Evolutionary conservation across 2,113 vertebrate genomes (phyloP), one percentile per base, ranked within the genome.

Genomic region (Nipponia nippon): DNA sequence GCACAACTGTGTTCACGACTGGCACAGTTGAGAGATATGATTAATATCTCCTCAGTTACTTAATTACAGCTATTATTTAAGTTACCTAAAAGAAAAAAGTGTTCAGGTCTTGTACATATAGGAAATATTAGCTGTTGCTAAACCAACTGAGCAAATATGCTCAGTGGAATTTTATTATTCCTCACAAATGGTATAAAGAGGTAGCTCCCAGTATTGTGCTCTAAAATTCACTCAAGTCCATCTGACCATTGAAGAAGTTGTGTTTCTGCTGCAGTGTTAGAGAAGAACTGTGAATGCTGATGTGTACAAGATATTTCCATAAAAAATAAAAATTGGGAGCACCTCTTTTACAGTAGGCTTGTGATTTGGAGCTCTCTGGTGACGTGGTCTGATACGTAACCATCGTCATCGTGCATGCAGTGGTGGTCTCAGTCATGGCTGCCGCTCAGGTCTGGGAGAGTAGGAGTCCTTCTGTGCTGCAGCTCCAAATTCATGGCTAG

Each of bases 371-470:
- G 56, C n/a, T 62, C 36, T 59, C 34, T 52, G 49, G 30, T 47
- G 61, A 11, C 6, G 4, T 3, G 19, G 44, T 44, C n/a, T 3
- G 22, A 2, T 9, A 1, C 0, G 7, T 30, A 9, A 10, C 27
- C n/a, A 7, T 72, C 2, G 4, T 14, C n/a, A 5, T 25, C 40
- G 42, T 38, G 19, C 20, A 1, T 25, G 77, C 7, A 1, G 12
- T 3, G 52, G 9, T 26, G 46, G 26, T 71, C 32, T 42, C 62
- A 15, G 18, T 71, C n/a, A 2, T 8, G 47, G 63, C 38, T 61
- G 46, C 34, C 55, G 6, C 47, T 47, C 1, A 0, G 19, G 6
- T 40, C 38, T 80, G 50, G 40, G 50, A 27, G 5, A 4, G 19
- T 1, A 3, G 0, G 34, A 71, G 10, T 66, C 27, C 25, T 71